phyloP scores from a whole-genome alignment of 2,888 invertebrate species.

The Serripes groenlandicus region DNA sequence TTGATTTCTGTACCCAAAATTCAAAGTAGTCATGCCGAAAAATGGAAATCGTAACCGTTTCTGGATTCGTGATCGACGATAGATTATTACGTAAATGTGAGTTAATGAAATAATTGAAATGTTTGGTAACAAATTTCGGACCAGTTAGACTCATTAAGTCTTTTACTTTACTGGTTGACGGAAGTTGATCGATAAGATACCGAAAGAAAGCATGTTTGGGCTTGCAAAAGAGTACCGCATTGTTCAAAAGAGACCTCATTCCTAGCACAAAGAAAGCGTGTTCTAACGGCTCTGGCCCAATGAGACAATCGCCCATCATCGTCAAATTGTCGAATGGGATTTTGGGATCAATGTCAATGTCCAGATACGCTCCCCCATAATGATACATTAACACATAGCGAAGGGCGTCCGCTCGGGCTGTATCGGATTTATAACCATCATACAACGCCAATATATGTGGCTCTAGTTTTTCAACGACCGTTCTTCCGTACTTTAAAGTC shows the following conservation, averaged over 20 bases:
- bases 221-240: background rate
- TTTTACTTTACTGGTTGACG: background rate
- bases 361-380: background rate
- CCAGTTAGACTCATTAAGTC: background rate
- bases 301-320: background rate
- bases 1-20: background rate
- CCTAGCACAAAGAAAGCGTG: background rate
- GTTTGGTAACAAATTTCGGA: background rate
- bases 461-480: background rate
- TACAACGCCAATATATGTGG: background rate
- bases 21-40: background rate
- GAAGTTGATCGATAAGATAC: background rate
- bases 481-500: background rate
- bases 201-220: background rate
- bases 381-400: background rate
- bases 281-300: background rate
- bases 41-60: background rate
- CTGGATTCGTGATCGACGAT: background rate
- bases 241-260: background rate
- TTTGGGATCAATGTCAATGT: background rate
- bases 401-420: background rate
- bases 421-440: background rate
- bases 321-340: background rate
- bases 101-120: background rate
- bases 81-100: background rate